Base-by-base conservation (phyloP, 2,888 invertebrate species). In the Ectobius pallidus region DNA sequence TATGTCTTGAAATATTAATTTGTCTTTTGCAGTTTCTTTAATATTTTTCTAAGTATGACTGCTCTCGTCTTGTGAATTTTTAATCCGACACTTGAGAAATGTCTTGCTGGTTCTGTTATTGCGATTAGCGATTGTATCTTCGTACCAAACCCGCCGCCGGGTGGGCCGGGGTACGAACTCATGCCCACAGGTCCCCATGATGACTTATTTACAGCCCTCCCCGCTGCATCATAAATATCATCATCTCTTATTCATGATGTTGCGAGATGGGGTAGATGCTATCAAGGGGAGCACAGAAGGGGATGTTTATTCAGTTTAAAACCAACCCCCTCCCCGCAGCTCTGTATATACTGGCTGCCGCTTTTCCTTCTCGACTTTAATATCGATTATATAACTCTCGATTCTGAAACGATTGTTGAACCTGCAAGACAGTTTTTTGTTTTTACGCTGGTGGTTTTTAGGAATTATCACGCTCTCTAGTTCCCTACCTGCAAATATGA, bases 231-330 rank as follows among this genome's bases (percentile, higher is more conserved):
- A 49, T 70, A 71, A 74, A 74, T 74, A 74, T 71, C 52, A 18
- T 58, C 68, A 74, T 74, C 52, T 61, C 68, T 74, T 74, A 74
- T 74, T 74, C 74, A 74, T 68, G 49, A 65, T n/a, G 44, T 22
- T 30, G 27, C 46, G 25, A 44, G 58, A 58, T 58, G 58, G 58
- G 58, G 58, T 58, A 30, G 58, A 58, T 39, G 65, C 65, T 65
- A 65, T 65, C 65, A 65, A 30, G 65, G 65, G 65, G 65, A 65
- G 65, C 30, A 58, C 30, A 58, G 27, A 58, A 30, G 65, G 44
- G 65, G 44, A 42, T 65, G 65, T 65, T 65, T 65, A 65, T 65
- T 65, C 46, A 65, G 65, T 65, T 65, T 65, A 65, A 58, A 65
- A 65, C 65, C 65, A 65, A 27, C 65, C 65, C 65, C 25, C 32